Base-by-base conservation (phyloP, 1,140 invertebrate genomes). In the Melitaea cinxia region DNA sequence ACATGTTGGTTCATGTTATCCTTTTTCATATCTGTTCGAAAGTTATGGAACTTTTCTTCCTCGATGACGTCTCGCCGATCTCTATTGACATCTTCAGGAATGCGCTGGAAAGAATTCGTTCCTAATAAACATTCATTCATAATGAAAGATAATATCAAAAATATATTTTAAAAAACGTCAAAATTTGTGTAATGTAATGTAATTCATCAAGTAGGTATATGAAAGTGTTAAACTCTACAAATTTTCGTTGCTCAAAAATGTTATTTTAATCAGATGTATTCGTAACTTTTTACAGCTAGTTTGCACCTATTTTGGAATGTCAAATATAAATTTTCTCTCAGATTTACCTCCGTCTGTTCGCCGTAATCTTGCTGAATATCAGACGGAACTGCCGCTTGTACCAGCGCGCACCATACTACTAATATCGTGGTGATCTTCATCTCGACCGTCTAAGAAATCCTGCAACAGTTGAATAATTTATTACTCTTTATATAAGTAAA, bases 31-130 rank as follows among this genome's bases (percentile, higher is more conserved):
- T 89, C 79, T 1, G 75, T 59, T 53, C 84, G 76, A 17, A 83
- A 77, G 73, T 88, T 84, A 65, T 86, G 84, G 55, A 80, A 89
- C 66, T 91, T 88, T 52, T 91, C 89, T 69, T 92, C 91, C 71
- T 91, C 87, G 2, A 91, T 91, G 3, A 91, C 85, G 35, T 84
- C 89, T 17, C 89, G 81, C 9, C 88, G 83, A 9, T 73, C 86
- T 64, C 86, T 66, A 0, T 66, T 53, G 0, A 72, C 33, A 19
- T 85, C 74, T 23, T 83, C 75, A 6, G 64, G 7, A 21, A 52
- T 53, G 53, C 59, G 33, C 56, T 65, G 19, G 12, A 64, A 64
- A 63, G 0, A 4, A 56, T n/a, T 52, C 15, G 24, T 26, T 26
- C n/a, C n/a, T n/a, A n/a, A n/a, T n/a, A n/a, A n/a, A n/a, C n/a